Evolutionary conservation across 2,797 vertebrate species (phyloP).

Genomic region (Pangasius krempfi): DNA sequence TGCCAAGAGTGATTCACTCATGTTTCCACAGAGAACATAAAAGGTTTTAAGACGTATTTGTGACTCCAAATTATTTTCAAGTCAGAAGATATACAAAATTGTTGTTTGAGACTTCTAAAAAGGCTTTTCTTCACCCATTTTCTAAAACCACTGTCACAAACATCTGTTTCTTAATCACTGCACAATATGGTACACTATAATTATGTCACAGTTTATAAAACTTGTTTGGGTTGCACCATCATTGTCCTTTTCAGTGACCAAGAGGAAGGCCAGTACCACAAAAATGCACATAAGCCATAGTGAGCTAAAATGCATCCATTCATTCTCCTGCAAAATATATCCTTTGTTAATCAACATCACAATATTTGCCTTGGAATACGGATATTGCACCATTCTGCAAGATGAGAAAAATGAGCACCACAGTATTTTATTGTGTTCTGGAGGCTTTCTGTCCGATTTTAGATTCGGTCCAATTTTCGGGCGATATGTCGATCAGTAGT

Average conservation of each 20-base stretch:
- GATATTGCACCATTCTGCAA: neutral
- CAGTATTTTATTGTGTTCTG: neutral
- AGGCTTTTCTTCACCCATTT: neutral
- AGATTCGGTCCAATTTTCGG: too few species aligned
- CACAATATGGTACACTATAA: neutral
- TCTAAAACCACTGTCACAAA: neutral
- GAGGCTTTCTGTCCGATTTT: neutral
- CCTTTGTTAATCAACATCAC: neutral
- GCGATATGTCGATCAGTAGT: neutral
- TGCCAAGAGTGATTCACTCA: conserved; percentile 22
- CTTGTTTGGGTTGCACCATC: neutral
- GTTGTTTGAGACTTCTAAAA: too few species aligned
- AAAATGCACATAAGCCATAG: conserved; percentile 15
- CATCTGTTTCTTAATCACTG: conserved; percentile 1
- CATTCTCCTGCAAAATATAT: neutral
- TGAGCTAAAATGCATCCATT: neutral
- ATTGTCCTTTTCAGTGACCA: neutral
- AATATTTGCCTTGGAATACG: neutral
- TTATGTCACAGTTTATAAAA: conserved; percentile 1
- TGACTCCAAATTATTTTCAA: neutral
- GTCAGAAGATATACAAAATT: neutral
- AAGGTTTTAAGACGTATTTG: neutral
- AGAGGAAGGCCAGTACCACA: conserved; percentile 14
- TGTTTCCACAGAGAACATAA: conserved; percentile 26
- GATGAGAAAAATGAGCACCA: neutral